phyloP scores from a whole-genome alignment of 1,140 invertebrate genomes.

The Hydropsyche tenuis region DNA sequence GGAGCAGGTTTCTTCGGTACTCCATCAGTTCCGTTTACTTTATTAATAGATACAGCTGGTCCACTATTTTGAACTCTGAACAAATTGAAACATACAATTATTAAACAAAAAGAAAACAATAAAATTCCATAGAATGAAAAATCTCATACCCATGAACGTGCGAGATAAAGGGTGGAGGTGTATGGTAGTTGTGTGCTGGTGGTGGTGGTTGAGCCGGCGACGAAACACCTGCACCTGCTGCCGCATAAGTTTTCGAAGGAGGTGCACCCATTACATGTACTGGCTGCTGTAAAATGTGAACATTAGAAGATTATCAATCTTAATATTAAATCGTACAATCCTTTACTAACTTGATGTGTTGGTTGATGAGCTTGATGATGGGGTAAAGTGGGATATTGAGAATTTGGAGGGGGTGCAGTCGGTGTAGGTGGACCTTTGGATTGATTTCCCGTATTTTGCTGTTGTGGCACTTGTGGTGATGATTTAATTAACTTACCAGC shows the following conservation, averaged over 20 bases:
- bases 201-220: slow-evolving; percentile 8
- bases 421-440: slow-evolving; percentile 54
- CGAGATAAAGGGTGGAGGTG: slow-evolving; percentile 54
- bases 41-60: slow-evolving; percentile 43
- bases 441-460: slow-evolving; percentile 55
- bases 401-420: slow-evolving; percentile 42
- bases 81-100: background rate
- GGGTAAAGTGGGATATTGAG: slow-evolving; percentile 49
- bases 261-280: slow-evolving; percentile 34
- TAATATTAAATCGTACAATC: background rate
- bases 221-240: slow-evolving; percentile 36
- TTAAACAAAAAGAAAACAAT: background rate
- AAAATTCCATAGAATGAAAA: background rate
- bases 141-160: slow-evolving; percentile 51
- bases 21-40: slow-evolving; percentile 57
- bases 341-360: slow-evolving; percentile 38
- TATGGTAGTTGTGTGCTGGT: background rate
- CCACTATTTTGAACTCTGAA: slow-evolving; percentile 3
- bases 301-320: background rate
- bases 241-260: slow-evolving; percentile 56
- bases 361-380: slow-evolving; percentile 52
- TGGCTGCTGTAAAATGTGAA: slow-evolving; percentile 25
- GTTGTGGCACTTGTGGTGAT: slow-evolving; percentile 60
- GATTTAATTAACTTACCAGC: slow-evolving; percentile 62
- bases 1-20: slow-evolving; percentile 51